Base-by-base conservation (phyloP, 64 coral and sea anemone species). In the Porites australiensis region DNA sequence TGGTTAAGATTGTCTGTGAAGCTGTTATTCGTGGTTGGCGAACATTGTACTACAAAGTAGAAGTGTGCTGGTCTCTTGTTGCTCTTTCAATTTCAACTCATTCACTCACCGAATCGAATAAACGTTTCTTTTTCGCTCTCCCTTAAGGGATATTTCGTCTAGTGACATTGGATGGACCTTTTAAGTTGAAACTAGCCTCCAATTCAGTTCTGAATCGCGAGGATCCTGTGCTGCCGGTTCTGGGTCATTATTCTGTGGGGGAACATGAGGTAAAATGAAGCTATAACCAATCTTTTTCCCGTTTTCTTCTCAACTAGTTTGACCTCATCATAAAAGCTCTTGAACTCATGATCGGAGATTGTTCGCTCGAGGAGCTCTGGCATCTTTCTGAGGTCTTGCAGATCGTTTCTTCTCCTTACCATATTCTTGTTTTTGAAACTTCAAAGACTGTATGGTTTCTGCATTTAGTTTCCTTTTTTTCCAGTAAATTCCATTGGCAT, bases 341-440 rank as follows among this genome's bases (percentile, higher is more conserved):
- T 51, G 82, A 69, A 45, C 64, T 81, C 53, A 61, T 19, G 70
- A 71, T 59, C 10, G 44, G 18, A 55, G 64, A 55, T 67, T 79
- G 72, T 67, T 74, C 78, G 59, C 37, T 93, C 49, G 72, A 64
- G 71, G 49, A 46, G 49, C 47, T 79, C 63, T 95, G 23, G 62
- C 57, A 79, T 89, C 63, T 68, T 6, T 16, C 15, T 44, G 50
- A 50, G 14, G 50, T 87, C 60, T 79, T 87, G 72, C 14, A 59
- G 50, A 73, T 9, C 53, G 65, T 72, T 90, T 82, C 63, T 93
- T 46, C 53, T 93, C 87, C 57, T 50, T 86, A 75, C 58, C 81
- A 84, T 96, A 92, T 1, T 88, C 90, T 81, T 77, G 74, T 82
- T 93, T 93, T 74, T 16, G 20, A 88, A 93, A 93, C 79, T 60